These are phyloP conservation scores for Coracias cyanogaster DNA, from an alignment of 2,797 vertebrate species.

Conservation along the genomic window DNA sequence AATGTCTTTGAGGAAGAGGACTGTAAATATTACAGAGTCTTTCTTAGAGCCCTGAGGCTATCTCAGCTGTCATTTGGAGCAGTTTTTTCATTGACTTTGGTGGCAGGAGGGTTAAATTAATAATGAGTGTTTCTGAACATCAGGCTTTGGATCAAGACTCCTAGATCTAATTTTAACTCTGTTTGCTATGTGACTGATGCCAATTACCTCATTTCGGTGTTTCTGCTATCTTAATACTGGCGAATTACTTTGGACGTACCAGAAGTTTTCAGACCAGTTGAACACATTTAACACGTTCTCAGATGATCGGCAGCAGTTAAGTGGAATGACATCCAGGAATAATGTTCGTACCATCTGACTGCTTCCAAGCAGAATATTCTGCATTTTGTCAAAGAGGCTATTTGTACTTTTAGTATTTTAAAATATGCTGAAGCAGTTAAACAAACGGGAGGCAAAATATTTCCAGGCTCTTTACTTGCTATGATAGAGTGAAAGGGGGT, in stretches of 20 bases:
- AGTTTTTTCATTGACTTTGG: neutral
- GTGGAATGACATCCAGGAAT: conserved; percentile 9
- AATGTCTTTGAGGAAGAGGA: neutral
- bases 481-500: neutral
- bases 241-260: neutral
- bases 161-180: neutral
- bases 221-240: neutral
- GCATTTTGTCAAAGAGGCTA: conserved; percentile 8
- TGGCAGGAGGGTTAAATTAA: conserved; percentile 1
- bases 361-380: conserved; percentile 26
- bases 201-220: neutral
- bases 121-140: neutral
- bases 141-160: neutral
- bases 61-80: neutral
- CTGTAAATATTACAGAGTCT: neutral
- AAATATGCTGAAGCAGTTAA: conserved; percentile 47
- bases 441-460: conserved; percentile 21
- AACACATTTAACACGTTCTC: neutral
- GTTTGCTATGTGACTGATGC: neutral
- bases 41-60: neutral
- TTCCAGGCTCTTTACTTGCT: neutral
- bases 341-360: neutral
- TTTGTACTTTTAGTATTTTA: conserved; percentile 42
- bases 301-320: neutral
- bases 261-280: conserved; percentile 15